Evolutionary conservation across 2,888 invertebrate genomes (phyloP).

Genomic region (Aphrophora alni): DNA sequence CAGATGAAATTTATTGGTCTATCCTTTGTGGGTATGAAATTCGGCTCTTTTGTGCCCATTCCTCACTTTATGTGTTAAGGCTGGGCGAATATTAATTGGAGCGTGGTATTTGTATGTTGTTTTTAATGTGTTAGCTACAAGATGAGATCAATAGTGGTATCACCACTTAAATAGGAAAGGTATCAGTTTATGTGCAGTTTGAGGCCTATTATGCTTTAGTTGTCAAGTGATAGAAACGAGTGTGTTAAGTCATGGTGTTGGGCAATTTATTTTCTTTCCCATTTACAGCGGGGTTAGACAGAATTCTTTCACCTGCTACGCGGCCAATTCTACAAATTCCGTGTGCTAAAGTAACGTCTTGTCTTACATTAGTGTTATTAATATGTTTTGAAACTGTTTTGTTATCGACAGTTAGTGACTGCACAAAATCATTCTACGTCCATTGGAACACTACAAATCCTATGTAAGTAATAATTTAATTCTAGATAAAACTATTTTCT

Average conservation of each 20-base stretch:
- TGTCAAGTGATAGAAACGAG: constrained; percentile 26
- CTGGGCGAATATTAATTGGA: neutral
- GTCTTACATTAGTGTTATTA: constrained; percentile 62
- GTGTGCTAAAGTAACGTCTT: constrained; percentile 58
- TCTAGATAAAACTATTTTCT: neutral
- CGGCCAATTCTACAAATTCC: constrained; percentile 49
- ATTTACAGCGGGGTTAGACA: constrained; percentile 46
- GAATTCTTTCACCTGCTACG: constrained; percentile 46
- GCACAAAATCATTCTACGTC: constrained; percentile 84
- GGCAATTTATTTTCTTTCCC: constrained; percentile 50
- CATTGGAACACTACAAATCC: constrained; percentile 92
- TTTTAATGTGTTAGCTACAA: constrained; percentile 26
- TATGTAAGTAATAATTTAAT: constrained; percentile 65
- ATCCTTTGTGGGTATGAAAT: constrained; percentile 23
- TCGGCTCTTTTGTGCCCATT: neutral
- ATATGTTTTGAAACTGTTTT: constrained; percentile 65
- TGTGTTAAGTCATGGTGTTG: constrained; percentile 48
- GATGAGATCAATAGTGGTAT: constrained; percentile 42
- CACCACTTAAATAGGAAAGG: constrained; percentile 34
- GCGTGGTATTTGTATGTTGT: constrained; percentile 29
- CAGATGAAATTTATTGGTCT: constrained; percentile 7
- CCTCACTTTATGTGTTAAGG: constrained; percentile 17
- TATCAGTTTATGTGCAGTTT: constrained; percentile 28
- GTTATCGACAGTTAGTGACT: constrained; percentile 69
- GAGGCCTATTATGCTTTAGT: constrained; percentile 15